Base-by-base conservation (phyloP, 2,888 invertebrate genomes). In the Himalopsyche tibetana region DNA sequence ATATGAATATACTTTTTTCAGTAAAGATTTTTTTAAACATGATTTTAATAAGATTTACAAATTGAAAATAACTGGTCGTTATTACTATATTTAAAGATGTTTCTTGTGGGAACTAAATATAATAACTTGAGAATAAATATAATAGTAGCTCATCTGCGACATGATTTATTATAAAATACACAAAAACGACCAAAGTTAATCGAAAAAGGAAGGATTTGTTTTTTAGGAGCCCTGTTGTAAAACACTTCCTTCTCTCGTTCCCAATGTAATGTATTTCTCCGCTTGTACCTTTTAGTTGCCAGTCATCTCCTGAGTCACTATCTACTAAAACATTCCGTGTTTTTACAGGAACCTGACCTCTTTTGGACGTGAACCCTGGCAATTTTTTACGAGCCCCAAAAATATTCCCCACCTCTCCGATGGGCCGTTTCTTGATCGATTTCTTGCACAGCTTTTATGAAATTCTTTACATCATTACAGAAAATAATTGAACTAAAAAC, bases 261-360 rank as follows among this genome's bases (percentile, higher is more conserved):
- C 19, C 19, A 15, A 63, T 19, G 19, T 63, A 19, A 28, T 63
- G 63, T 63, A 63, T 63, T 63, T 28, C 28, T 63, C 4, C 63
- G n/a, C 63, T 9, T 5, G 63, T 63, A 63, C 63, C 19, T 63
- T 63, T 63, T 63, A 63, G 63, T 63, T 63, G 63, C 63, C 9
- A 63, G 63, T 63, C 63, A 63, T 63, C 63, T 63, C 63, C 19
- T 63, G 63, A 63, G 63, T 63, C 63, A 63, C 63, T 28, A 63
- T 63, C 63, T 63, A 63, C 63, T n/a, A 63, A 63, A 63, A 63
- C 63, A 63, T 63, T 63, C 63, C 63, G 9, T 63, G 63, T 63
- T 63, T 63, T 63, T 63, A 28, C 63, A 63, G 63, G 63, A 63
- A 63, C 63, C 19, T 63, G 8, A n/a, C 63, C 63, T 28, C 19